phyloP scores from a whole-genome alignment of 2,888 invertebrate species.

The Steinernema hermaphroditum region DNA sequence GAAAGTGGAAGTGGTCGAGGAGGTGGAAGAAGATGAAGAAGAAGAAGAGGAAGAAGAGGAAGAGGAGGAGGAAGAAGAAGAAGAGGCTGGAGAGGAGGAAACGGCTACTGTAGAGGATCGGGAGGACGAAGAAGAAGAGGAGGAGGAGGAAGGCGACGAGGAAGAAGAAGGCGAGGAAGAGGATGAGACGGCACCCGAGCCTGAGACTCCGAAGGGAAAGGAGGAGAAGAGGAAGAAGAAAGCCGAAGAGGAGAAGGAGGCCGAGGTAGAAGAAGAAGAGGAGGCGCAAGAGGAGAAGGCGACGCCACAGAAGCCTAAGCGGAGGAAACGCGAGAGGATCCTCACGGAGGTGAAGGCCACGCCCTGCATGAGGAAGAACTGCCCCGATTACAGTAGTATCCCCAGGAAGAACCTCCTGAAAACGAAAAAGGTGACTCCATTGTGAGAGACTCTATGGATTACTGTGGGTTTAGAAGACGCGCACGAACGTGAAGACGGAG shows the following conservation, averaged over 20 bases:
- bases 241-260: conserved; percentile 32
- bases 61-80: conserved; percentile 39
- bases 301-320: conserved; percentile 5
- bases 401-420: conserved; percentile 34
- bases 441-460: too few species aligned
- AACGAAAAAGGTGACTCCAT: conserved; percentile 24
- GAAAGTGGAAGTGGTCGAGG: conserved; percentile 41
- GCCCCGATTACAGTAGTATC: conserved; percentile 14
- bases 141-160: conserved; percentile 38
- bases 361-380: conserved; percentile 32
- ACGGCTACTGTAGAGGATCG: neutral
- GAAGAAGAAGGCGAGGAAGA: conserved; percentile 36
- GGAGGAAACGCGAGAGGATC: conserved; percentile 2
- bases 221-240: conserved; percentile 32
- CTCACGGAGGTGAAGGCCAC: neutral
- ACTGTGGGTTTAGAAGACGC: neutral
- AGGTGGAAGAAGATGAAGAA: conserved; percentile 45
- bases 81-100: conserved; percentile 15
- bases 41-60: conserved; percentile 41
- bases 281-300: conserved; percentile 33
- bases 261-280: conserved; percentile 15
- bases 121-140: conserved; percentile 5
- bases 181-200: conserved; percentile 38
- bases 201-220: conserved; percentile 34
- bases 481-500: neutral